Conservation (phyloP, 2,797 vertebrate species). For the Bufotes viridis region DNA sequence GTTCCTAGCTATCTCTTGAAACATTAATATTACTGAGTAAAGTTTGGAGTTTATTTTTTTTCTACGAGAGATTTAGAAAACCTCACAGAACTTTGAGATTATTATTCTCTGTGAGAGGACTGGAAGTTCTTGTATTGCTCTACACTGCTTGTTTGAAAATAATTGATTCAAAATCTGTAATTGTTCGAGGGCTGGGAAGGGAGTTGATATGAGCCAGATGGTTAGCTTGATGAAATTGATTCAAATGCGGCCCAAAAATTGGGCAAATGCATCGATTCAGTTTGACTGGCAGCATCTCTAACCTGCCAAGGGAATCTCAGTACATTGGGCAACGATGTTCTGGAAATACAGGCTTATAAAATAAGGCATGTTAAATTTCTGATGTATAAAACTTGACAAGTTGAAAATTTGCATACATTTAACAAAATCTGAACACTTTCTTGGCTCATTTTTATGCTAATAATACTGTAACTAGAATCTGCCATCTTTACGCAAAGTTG, state of each 20-base stretch:
- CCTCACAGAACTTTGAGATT: constrained; percentile 24
- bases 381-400: constrained; percentile 53
- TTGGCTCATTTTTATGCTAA: constrained; percentile 25
- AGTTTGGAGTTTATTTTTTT: constrained; percentile 42
- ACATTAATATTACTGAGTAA: constrained; percentile 63
- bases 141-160: constrained; percentile 60
- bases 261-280: constrained; percentile 56
- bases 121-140: constrained; percentile 36
- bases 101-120: constrained; percentile 46
- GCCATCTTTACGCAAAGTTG: constrained; percentile 4
- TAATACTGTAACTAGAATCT: constrained; percentile 3
- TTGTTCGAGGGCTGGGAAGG: constrained; percentile 68
- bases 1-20: constrained; percentile 54
- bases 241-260: constrained; percentile 64
- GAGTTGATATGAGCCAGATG: constrained; percentile 70
- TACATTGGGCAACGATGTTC: constrained; percentile 40
- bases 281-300: constrained; percentile 59
- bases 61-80: constrained; percentile 22
- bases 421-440: constrained; percentile 31
- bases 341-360: constrained; percentile 27
- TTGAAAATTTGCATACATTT: constrained; percentile 45
- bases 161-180: constrained; percentile 64
- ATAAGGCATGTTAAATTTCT: constrained; percentile 39
- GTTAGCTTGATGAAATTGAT: constrained; percentile 67
- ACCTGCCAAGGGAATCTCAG: constrained; percentile 39